These are phyloP conservation scores for Gallirallus australis DNA, from an alignment of 2,797 vertebrate genomes.

Conservation along the genomic window DNA sequence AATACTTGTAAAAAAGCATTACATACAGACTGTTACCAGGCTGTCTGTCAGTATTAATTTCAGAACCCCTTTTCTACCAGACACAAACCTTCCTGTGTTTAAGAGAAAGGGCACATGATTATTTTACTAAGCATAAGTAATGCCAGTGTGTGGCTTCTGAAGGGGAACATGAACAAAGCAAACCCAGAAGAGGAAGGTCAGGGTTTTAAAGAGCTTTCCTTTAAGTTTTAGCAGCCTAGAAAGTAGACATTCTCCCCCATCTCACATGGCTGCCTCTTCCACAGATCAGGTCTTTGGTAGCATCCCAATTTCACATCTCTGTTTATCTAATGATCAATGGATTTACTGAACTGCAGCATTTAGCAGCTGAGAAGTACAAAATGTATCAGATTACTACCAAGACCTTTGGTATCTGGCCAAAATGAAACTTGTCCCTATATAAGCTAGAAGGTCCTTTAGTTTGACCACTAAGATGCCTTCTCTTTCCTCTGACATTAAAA, in stretches of 20 bases:
- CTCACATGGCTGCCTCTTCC: not conserved
- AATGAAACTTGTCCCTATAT: not conserved
- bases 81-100: not conserved
- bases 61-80: not conserved
- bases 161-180: not conserved
- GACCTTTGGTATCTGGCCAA: not conserved
- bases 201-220: constrained; percentile 8
- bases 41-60: not conserved
- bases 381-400: not conserved
- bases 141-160: not conserved
- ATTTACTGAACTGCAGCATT: not conserved
- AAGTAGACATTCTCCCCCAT: not conserved
- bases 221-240: constrained; percentile 11
- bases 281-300: not conserved
- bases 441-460: not conserved
- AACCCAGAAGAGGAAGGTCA: not conserved
- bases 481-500: not conserved
- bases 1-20: not conserved
- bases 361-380: not conserved
- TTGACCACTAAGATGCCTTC: not conserved
- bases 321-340: not conserved
- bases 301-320: not conserved
- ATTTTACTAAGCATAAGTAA: not conserved
- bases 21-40: not conserved
- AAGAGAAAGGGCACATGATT: not conserved